Percentiles rank a stretch among this genome's conserved stretches.
These are phyloP conservation scores for Hylaea fasciaria DNA, from an alignment of 2,888 invertebrate genomes.

Conservation along the genomic window DNA sequence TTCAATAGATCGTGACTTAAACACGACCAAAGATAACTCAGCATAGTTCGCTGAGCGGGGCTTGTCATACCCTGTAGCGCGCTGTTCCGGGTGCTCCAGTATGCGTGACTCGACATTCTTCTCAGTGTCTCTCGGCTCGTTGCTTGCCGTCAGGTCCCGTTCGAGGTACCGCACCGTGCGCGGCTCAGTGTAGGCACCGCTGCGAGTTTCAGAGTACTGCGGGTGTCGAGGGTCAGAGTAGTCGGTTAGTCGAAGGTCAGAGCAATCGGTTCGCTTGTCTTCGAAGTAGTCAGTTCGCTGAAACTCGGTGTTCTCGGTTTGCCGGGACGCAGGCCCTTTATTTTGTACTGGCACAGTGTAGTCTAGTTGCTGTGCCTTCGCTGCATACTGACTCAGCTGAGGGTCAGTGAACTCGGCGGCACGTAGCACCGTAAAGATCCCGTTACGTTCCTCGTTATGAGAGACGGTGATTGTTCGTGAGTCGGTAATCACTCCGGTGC, in stretches of 20 bases:
- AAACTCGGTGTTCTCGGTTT: slow-evolving; percentile 4
- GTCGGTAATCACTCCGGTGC: neutral
- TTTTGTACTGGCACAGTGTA: neutral
- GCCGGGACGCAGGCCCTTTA: slow-evolving; percentile 4
- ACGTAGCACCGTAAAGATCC: slow-evolving; percentile 22
- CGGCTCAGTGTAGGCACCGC: slow-evolving; percentile 21
- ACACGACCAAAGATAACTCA: neutral
- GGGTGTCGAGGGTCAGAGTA: slow-evolving; percentile 14
- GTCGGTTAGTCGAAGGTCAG: slow-evolving; percentile 1
- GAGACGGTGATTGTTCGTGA: neutral
- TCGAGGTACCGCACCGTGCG: slow-evolving; percentile 26
- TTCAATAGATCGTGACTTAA: slow-evolving; percentile 2
- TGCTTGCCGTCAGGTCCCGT: slow-evolving; percentile 5
- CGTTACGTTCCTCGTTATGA: slow-evolving; percentile 9
- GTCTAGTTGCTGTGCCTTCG: neutral
- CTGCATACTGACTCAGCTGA: neutral
- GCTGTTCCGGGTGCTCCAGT: neutral
- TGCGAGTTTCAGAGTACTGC: slow-evolving; percentile 13
- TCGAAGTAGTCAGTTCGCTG: slow-evolving; percentile 22
- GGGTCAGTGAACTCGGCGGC: slow-evolving; percentile 19
- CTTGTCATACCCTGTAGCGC: slow-evolving; percentile 6
- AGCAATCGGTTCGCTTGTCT: neutral
- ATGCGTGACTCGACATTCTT: slow-evolving; percentile 15
- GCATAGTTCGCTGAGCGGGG: slow-evolving; percentile 9
- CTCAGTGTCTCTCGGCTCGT: slow-evolving; percentile 14